Base-by-base conservation (phyloP, 2,888 invertebrate genomes). In the Pachliopta kotzebuea region DNA sequence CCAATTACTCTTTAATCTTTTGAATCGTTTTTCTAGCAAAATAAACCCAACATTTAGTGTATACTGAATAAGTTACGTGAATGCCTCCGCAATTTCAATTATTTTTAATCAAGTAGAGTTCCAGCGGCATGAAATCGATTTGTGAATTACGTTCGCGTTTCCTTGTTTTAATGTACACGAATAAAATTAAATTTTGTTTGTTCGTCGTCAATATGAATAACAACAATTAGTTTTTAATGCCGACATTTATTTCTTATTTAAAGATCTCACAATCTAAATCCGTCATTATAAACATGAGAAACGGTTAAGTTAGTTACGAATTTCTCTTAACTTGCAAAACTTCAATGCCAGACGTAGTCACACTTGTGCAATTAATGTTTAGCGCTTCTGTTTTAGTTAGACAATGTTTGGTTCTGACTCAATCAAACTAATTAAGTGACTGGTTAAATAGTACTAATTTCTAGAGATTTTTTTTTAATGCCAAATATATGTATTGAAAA, bases 101-200 rank as follows among this genome's bases (percentile, higher is more conserved):
- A 26, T 29, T 58, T 62, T 58, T 63, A 54, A 63, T 63, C 49
- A 59, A 49, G 53, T 58, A 37, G 18, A 17, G 11, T 49, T 58
- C 23, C n/a, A 53, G 29, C 18, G 45, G 63, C 58, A 31, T 58
- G 45, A 63, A 63, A 58, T 63, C 49, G 45, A 63, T 63, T 63
- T 54, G 20, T 21, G 21, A 52, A 52, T 52, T 21, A 52, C 20
- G n/a, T 52, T 52, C 50, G 9, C 24, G 21, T 52, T 52, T 21
- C 23, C 21, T 21, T 21, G 21, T 52, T 45, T 21, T 23, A 52
- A 9, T 9, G 21, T 21, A 52, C 4, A 20, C 20, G 18, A 20
- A n/a, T 52, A 52, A 52, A 52, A 52, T 20, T 37, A 37, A n/a
- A 45, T 2, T 45, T 4, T 45, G n/a, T 18, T n/a, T 45, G 45